Base-by-base conservation (phyloP, 2,888 invertebrate genomes). In the Agrochola circellaris region DNA sequence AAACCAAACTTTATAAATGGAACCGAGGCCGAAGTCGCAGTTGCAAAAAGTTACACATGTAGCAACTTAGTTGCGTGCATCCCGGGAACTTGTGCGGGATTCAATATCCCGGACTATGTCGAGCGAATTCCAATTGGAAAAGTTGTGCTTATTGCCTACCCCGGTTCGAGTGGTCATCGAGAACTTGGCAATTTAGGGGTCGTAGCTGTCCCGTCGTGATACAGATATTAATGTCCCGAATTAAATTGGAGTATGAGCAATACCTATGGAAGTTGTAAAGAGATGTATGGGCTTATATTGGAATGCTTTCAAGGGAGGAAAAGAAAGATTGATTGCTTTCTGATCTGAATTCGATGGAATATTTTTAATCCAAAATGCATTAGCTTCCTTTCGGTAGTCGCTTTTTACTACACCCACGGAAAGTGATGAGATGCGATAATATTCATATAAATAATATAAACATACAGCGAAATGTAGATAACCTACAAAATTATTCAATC, bases 91-190 rank as follows among this genome's bases (percentile, higher is more conserved):
- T 79, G 56, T 73, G 82, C 79, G 82, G 82, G 69, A 87, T 90
- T 87, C 88, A 89, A 91, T 86, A 88, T 86, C 81, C 86, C 73
- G 77, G 75, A 85, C 81, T 73, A 79, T 81, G 86, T 88, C 75
- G 81, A 84, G 83, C 87, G 87, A 89, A 89, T 90, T 90, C 87
- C 88, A 89, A 92, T 92, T 90, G 92, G 87, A 90, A 91, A 92
- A 92, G 87, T 89, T 89, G 74, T 64, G 26, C 83, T 84, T 84
- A 85, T 83, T 83, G 82, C 82, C 78, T 75, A 65, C 66, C 70
- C 85, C 69, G 82, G 66, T 48, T 75, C 42, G 64, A 85, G 78
- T 78, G 82, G 82, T 61, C 84, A 78, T 58, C 75, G 74, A 26
- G 42, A 75, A 71, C 56, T 67, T 64, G 74, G 54, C 42, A 77